phyloP scores from a whole-genome alignment of 2,797 vertebrate genomes.

The Molossus molossus region DNA sequence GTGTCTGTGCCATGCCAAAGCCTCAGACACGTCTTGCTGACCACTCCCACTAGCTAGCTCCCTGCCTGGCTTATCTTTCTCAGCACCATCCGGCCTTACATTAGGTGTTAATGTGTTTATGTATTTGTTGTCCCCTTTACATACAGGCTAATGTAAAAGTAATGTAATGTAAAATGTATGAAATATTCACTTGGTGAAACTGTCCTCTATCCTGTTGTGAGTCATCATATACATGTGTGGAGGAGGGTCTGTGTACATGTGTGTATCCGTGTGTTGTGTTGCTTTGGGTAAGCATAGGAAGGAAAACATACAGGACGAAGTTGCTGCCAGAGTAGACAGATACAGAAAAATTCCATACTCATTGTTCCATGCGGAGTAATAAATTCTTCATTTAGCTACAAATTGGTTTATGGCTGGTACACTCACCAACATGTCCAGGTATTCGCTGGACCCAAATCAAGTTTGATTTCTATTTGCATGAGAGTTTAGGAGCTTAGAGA shows the following conservation, averaged over 20 bases:
- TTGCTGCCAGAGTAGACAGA: background rate
- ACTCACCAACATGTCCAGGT: background rate
- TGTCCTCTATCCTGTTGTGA: background rate
- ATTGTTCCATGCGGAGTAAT: background rate
- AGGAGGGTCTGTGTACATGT: background rate
- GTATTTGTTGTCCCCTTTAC: background rate
- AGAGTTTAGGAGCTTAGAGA: constrained; percentile 14
- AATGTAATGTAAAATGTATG: background rate
- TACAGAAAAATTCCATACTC: background rate
- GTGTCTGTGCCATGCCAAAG: background rate
- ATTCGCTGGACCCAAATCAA: background rate
- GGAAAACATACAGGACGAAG: background rate
- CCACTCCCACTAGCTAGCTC: background rate
- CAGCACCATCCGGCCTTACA: background rate
- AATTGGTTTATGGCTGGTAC: background rate
- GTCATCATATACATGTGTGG: background rate
- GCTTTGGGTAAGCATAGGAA: background rate
- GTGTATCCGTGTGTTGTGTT: background rate
- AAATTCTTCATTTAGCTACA: constrained; percentile 13
- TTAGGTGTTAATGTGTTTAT: background rate
- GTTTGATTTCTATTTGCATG: constrained; percentile 1
- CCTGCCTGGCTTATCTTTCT: background rate
- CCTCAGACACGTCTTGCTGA: background rate
- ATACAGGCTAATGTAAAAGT: background rate
- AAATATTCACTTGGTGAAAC: constrained; percentile 3